Base-by-base conservation (phyloP, 2,888 invertebrate genomes). In the Xylota segnis region DNA sequence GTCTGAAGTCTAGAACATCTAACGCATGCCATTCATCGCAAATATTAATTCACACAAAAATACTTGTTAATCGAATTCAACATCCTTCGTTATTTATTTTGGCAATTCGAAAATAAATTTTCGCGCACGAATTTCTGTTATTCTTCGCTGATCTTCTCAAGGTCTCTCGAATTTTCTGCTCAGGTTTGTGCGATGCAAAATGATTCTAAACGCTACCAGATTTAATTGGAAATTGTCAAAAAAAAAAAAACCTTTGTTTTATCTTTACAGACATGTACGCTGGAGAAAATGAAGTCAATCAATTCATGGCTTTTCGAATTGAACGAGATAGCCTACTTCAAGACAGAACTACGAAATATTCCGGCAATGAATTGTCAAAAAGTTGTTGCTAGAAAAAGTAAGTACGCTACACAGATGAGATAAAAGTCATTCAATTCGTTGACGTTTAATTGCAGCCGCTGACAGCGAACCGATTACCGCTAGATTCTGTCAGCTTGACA, bases 351-450 rank as follows among this genome's bases (percentile, higher is more conserved):
- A 68, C 89, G 88, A 54, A 90, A 90, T 58, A 89, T 89, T 88
- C 92, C 92, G 1, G 88, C 92, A 1, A 92, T 92, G 91, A 91
- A 91, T 79, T 93, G 92, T 87, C 92, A 92, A 88, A 93, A 93
- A 87, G 91, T 92, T 27, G 90, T 92, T 61, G 92, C 91, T 65
- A 89, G 89, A 88, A 91, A 90, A 59, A 91, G 92, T 92, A 88
- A 90, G 91, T 90, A 7, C 5, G 2, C 14, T 56, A 56, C 16
- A 59, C 29, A n/a, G 5, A 16, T 47, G 16, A 16, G 2, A 6
- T 16, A 47, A 14, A 16, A 16, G 47, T 47, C 7, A 32, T 7
- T 32, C n/a, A 43, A 43, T n/a, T 5, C n/a, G n/a, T 14, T 43
- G 14, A 43, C 14, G 6, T 43, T 23, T 43, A 4, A 23, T 52